Evolutionary conservation across 2,113 vertebrate genomes (phyloP).

Genomic region (Pundamilia nyererei): DNA sequence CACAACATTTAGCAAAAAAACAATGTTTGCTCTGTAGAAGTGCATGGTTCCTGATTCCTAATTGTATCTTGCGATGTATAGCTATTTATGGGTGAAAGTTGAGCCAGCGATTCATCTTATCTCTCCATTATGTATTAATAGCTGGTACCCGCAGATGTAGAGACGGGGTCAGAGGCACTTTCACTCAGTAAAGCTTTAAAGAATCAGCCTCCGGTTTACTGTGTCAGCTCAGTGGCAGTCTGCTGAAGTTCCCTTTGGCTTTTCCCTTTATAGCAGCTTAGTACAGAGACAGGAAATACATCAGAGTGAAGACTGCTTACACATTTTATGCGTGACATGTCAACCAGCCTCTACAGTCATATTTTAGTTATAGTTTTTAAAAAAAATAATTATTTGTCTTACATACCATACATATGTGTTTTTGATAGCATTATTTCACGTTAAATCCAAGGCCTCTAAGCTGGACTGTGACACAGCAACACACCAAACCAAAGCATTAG

Average conservation of each 20-base stretch:
- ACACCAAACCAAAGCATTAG: neutral
- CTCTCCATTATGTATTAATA: neutral
- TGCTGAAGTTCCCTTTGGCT: slow-evolving; percentile 14
- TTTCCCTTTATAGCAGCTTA: slow-evolving; percentile 24
- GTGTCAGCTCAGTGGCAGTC: slow-evolving; percentile 4
- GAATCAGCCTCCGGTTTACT: neutral
- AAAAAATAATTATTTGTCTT: neutral
- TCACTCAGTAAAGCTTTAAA: neutral
- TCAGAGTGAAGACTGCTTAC: neutral
- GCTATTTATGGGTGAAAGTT: neutral
- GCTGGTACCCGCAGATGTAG: neutral
- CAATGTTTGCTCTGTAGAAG: neutral
- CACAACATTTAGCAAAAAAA: neutral
- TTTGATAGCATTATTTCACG: neutral
- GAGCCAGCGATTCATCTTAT: neutral
- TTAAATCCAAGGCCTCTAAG: neutral
- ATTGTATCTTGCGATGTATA: neutral
- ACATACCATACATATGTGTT: neutral
- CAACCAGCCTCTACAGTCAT: neutral
- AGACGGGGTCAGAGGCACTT: neutral
- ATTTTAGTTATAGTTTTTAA: neutral
- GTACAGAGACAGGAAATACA: neutral
- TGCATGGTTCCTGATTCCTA: neutral
- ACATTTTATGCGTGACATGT: neutral
- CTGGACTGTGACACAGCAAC: neutral